Base-by-base conservation (phyloP, 23 tunicate species). In the Ciona savignyi region DNA sequence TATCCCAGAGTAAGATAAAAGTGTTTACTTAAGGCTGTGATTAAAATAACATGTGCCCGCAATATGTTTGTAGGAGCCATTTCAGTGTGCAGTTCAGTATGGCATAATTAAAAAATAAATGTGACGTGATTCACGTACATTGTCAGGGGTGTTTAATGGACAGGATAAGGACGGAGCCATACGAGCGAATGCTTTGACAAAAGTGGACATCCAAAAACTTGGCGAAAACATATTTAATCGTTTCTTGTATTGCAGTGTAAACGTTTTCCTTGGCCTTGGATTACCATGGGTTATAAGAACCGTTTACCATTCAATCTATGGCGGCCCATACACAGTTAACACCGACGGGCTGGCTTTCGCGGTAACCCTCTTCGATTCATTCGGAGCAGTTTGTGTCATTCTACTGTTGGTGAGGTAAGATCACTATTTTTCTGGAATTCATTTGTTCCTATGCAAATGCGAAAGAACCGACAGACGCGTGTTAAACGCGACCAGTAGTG, bases 281-380 rank as follows among this genome's bases (percentile, higher is more conserved):
- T 65, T 83, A 1, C 89, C 89, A 9, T 83, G 89, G 89, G 89
- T 83, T 27, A 83, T 83, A 1, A 63, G 91, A 27, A 78, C 84
- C 49, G 60, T 74, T 72, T 71, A 67, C 28, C 33, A n/a, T 25
- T 25, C 42, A 27, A 75, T 68, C 3, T 56, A 32, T 3, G 77
- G 77, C 2, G 76, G 67, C 4, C 66, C 20, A 63, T 85, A 78
- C 72, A 27, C 29, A 51, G 91, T 85, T 22, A 56, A 78, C 26
- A 78, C 80, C n/a, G 34, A 29, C 22, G 65, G 84, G 0, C 75
- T 85, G 2, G 83, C 51, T 23, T 85, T 85, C 34, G 66, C 91
- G 0, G 91, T 85, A 4, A 68, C 71, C 0, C 42, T 85, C 21
- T 85, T 85, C 48, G 91, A 78, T 73, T 72, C 83, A 4, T 67